phyloP scores from a whole-genome alignment of 2,888 invertebrate genomes.

The Frankliniella intonsa region DNA sequence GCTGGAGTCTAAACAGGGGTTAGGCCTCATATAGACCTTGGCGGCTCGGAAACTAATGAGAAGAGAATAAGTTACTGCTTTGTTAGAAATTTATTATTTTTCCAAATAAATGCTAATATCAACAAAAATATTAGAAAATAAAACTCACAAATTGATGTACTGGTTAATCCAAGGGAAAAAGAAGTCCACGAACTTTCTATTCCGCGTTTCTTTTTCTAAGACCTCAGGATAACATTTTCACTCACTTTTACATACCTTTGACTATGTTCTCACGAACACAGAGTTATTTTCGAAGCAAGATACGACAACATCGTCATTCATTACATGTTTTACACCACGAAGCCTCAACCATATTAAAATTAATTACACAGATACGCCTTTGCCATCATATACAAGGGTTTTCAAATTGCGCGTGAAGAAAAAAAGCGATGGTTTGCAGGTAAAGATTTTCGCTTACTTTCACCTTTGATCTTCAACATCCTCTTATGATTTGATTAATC shows the following conservation, averaged over 20 bases:
- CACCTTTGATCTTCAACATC: no score
- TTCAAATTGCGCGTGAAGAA: not conserved
- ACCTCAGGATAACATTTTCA: not conserved
- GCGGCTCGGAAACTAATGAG: not conserved
- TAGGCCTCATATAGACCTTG: no score
- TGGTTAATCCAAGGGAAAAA: not conserved
- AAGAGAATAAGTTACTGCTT: not conserved
- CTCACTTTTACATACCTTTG: not conserved
- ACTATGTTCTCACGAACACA: no score
- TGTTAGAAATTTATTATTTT: slow-evolving; percentile 25
- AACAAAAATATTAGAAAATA: slow-evolving; percentile 23
- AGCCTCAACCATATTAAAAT: no score
- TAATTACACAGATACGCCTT: not conserved
- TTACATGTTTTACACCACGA: no score
- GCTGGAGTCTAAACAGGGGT: no score
- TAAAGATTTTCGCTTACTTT: not conserved
- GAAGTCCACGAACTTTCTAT: not conserved
- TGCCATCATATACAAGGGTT: not conserved
- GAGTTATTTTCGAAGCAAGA: not conserved
- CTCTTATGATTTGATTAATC: not conserved
- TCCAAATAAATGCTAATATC: not conserved
- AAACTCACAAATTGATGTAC: slow-evolving; percentile 5
- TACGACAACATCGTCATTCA: not conserved
- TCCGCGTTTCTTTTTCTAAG: not conserved
- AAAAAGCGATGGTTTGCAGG: not conserved